A percentile compares a stretch with the other conserved stretches of the same genome.
Evolutionary conservation across 2,113 vertebrate genomes (phyloP).

Genomic region (Pelobates fuscus): DNA sequence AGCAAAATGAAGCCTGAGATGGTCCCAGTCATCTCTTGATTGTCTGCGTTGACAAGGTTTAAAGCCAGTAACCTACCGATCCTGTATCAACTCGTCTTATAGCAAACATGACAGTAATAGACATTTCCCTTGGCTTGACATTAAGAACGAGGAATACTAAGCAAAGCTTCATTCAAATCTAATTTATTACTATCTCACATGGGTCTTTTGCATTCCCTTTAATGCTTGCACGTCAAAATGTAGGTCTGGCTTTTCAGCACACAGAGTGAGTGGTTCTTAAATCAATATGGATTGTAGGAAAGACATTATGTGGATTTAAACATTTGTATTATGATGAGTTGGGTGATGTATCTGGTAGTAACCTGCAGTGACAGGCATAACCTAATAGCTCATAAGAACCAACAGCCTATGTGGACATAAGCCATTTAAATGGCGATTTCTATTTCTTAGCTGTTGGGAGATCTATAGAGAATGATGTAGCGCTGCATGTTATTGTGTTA

Average conservation of each 20-base stretch:
- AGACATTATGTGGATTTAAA: conserved; percentile 7
- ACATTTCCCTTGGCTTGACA: conserved; percentile 46
- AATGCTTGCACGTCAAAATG: conserved; percentile 41
- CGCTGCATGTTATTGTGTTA: too few species aligned
- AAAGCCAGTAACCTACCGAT: conserved; percentile 53
- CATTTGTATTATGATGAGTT: conserved; percentile 1
- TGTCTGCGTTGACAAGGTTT: conserved; percentile 53
- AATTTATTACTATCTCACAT: conserved; percentile 52
- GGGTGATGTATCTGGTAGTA: neutral
- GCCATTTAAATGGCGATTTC: neutral
- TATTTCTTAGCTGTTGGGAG: too few species aligned
- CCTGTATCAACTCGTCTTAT: conserved; percentile 43
- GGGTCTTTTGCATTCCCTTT: conserved; percentile 34
- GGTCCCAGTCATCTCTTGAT: conserved; percentile 35
- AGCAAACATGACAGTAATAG: conserved; percentile 49
- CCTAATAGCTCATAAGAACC: neutral
- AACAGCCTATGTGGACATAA: neutral
- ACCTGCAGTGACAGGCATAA: neutral
- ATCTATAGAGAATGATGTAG: neutral
- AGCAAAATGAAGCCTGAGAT: conserved; percentile 18
- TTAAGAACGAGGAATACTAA: conserved; percentile 54
- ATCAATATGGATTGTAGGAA: conserved; percentile 25
- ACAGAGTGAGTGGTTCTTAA: conserved; percentile 8
- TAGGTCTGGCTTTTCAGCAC: conserved; percentile 22
- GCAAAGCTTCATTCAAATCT: conserved; percentile 48